A percentile compares a stretch with the other conserved stretches of the same genome.
Evolutionary conservation across 2,113 vertebrate genomes (phyloP).

Genomic region (Ochotona princeps): DNA sequence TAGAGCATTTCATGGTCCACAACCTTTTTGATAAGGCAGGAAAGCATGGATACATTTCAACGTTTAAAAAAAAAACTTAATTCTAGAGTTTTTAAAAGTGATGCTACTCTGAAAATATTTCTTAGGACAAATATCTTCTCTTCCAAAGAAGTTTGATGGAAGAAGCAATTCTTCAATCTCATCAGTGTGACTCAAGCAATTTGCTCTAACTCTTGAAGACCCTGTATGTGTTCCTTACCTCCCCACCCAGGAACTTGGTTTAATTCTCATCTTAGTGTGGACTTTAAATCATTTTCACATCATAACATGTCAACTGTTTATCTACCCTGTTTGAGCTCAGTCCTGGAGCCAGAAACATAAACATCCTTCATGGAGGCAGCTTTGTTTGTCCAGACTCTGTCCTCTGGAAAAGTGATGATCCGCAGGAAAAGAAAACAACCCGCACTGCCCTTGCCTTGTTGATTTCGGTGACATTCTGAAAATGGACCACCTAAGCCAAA

Average conservation of each 20-base stretch:
- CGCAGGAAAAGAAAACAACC: slow-evolving; percentile 72
- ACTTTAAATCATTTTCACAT: slow-evolving; percentile 78
- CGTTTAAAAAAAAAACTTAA: background rate
- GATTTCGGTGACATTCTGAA: slow-evolving; percentile 61
- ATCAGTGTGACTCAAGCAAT: background rate
- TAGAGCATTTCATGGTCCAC: background rate
- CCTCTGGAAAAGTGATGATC: slow-evolving; percentile 70
- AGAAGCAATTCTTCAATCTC: background rate
- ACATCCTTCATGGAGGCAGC: slow-evolving; percentile 69
- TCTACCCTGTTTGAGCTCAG: slow-evolving; percentile 62
- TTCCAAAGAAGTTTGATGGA: background rate
- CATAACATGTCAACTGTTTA: slow-evolving; percentile 79
- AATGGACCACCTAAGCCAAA: slow-evolving; percentile 58
- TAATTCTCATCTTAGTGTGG: slow-evolving; percentile 55
- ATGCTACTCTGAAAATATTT: background rate
- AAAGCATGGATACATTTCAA: background rate
- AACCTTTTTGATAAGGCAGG: background rate
- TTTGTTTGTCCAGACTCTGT: slow-evolving; percentile 69
- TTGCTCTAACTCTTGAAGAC: background rate
- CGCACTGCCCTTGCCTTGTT: slow-evolving; percentile 56
- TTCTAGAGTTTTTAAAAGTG: background rate
- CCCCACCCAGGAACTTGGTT: background rate
- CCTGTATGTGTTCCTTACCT: no score
- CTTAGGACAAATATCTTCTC: slow-evolving; percentile 10
- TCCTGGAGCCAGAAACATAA: slow-evolving; percentile 62